These are phyloP conservation scores for Dipodomys stephensi DNA, from an alignment of 2,113 vertebrate species.

Conservation along the genomic window DNA sequence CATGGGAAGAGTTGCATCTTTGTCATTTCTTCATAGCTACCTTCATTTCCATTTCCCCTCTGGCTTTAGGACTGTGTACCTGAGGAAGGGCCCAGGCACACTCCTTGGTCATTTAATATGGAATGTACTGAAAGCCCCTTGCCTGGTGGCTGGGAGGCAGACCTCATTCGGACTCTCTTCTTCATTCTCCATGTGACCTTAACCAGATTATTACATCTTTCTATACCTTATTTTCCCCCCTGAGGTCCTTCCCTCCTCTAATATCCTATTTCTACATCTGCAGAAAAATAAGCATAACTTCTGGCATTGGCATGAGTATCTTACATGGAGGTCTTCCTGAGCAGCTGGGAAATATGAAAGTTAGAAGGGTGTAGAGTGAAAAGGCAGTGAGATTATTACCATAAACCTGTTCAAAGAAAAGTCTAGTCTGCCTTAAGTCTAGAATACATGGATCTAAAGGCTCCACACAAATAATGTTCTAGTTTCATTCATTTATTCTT, in stretches of 20 bases:
- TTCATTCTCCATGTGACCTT: background rate
- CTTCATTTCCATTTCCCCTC: background rate
- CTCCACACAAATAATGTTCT: background rate
- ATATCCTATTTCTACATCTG: background rate
- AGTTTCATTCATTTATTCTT: background rate
- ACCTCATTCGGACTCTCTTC: background rate
- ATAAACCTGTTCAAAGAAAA: background rate
- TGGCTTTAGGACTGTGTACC: background rate
- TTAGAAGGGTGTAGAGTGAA: background rate
- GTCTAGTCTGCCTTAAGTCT: too few species aligned
- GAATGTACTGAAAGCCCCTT: background rate
- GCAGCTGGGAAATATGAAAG: too few species aligned
- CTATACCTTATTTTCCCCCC: background rate
- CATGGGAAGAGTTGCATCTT: background rate
- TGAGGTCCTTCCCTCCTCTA: background rate
- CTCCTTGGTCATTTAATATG: too few species aligned
- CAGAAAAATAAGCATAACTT: background rate
- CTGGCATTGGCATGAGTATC: background rate
- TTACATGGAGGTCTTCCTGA: background rate
- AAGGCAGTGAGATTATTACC: background rate
- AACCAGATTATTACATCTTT: background rate
- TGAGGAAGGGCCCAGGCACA: background rate
- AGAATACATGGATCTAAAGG: background rate
- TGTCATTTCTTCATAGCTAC: background rate
- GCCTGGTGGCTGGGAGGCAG: background rate